A percentile compares a stretch with the other conserved stretches of the same genome.
These are phyloP conservation scores for Bucorvus abyssinicus DNA, from an alignment of 2,797 vertebrate genomes.

Conservation along the genomic window DNA sequence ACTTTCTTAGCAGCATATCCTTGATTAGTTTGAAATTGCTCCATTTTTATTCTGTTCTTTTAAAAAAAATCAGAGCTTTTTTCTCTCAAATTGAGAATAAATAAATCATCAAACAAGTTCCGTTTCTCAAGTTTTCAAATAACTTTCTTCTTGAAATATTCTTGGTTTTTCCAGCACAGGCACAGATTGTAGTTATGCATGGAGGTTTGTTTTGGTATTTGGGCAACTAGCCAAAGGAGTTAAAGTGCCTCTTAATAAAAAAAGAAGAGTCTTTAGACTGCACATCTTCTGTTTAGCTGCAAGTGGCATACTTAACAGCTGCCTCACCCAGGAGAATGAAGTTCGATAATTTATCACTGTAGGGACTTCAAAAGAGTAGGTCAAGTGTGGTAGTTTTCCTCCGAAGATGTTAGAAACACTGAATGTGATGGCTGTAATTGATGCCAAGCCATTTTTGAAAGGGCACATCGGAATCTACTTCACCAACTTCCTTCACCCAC, in stretches of 20 bases:
- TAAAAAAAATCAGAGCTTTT: neutral
- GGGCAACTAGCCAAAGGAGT: neutral
- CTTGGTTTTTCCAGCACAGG: neutral
- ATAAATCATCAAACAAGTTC: neutral
- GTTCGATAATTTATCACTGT: neutral
- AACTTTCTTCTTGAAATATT: neutral
- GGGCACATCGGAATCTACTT: slow-evolving; percentile 12
- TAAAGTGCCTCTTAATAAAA: neutral
- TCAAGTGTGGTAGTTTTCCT: neutral
- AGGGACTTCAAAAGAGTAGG: neutral
- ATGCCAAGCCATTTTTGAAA: slow-evolving; percentile 29
- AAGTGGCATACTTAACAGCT: neutral
- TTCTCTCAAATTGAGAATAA: neutral
- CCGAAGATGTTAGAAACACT: neutral
- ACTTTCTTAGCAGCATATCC: neutral
- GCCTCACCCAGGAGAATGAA: neutral
- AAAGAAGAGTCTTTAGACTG: neutral
- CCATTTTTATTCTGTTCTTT: neutral
- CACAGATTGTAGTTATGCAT: neutral
- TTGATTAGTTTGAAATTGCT: neutral
- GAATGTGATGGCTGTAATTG: neutral
- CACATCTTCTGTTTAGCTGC: neutral
- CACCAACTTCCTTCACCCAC: neutral
- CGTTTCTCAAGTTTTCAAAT: neutral
- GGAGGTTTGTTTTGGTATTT: neutral